Percentiles rank a stretch among this genome's conserved stretches.
Conservation (phyloP, 2,113 vertebrate species). For the Origma solitaria region DNA sequence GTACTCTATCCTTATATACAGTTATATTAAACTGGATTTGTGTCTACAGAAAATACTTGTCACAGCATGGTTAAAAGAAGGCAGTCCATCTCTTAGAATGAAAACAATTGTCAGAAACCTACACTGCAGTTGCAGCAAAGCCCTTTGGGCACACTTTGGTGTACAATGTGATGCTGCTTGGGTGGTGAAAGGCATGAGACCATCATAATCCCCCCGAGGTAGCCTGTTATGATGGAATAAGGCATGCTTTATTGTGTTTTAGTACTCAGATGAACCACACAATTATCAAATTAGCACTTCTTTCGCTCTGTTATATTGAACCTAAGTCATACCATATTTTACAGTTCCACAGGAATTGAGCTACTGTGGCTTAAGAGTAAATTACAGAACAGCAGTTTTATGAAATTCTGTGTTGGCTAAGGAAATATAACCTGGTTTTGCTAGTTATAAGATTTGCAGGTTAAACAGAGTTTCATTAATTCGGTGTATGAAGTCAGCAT, state of each 20-base stretch:
- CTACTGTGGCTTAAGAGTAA: background rate
- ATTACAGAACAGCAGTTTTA: background rate
- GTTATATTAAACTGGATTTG: background rate
- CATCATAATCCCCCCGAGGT: background rate
- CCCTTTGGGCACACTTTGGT: background rate
- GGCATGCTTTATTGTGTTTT: background rate
- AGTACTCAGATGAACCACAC: background rate
- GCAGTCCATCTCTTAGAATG: background rate
- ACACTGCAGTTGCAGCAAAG: background rate
- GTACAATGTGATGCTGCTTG: background rate
- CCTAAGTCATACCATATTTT: background rate
- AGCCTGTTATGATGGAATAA: background rate
- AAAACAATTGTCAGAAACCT: background rate
- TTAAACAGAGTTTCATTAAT: background rate
- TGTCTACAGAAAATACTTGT: background rate
- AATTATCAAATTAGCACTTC: slow-evolving; percentile 40
- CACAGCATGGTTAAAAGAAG: background rate
- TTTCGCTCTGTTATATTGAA: background rate
- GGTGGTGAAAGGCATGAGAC: background rate
- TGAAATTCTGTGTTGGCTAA: background rate
- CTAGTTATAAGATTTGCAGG: background rate
- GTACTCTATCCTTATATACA: background rate
- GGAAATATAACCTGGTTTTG: background rate
- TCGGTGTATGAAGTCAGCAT: background rate
- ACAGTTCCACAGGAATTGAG: background rate